phyloP scores from a whole-genome alignment of 2,113 vertebrate genomes.

The Platichthys stellatus region DNA sequence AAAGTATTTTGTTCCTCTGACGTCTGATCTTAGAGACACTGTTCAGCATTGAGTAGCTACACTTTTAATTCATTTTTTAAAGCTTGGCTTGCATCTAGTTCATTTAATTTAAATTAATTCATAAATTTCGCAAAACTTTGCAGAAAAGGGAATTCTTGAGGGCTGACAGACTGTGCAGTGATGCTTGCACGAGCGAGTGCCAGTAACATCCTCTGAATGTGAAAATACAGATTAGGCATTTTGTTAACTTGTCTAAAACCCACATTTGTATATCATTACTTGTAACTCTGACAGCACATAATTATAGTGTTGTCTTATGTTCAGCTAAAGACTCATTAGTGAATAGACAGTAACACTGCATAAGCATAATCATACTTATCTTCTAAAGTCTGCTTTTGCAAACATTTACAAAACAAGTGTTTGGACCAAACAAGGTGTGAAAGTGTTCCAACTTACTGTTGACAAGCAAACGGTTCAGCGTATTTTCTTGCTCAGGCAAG shows the following conservation, averaged over 20 bases:
- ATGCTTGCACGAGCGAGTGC: not conserved
- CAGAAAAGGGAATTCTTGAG: not conserved
- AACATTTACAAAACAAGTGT: too few relatives aligned
- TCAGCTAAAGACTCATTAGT: too few relatives aligned
- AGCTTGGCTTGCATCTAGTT: not conserved
- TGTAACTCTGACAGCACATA: not conserved
- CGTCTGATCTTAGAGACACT: slow-evolving; percentile 8
- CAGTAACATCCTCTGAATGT: not conserved
- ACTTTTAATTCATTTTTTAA: not conserved
- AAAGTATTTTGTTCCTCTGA: not conserved
- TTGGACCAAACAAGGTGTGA: too few relatives aligned
- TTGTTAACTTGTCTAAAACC: not conserved
- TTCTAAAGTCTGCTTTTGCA: too few relatives aligned
- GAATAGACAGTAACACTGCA: not conserved
- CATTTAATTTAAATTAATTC: not conserved
- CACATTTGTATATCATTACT: not conserved
- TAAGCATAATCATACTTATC: too few relatives aligned
- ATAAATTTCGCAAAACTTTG: not conserved
- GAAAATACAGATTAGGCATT: not conserved
- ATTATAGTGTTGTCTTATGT: not conserved
- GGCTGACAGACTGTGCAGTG: not conserved
- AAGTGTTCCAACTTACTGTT: too few relatives aligned
- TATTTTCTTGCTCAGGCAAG: not conserved
- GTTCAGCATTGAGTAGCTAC: too few relatives aligned
- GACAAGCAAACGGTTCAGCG: too few relatives aligned